phyloP scores from a whole-genome alignment of 2,888 invertebrate species.

The Euplagia quadripunctaria region DNA sequence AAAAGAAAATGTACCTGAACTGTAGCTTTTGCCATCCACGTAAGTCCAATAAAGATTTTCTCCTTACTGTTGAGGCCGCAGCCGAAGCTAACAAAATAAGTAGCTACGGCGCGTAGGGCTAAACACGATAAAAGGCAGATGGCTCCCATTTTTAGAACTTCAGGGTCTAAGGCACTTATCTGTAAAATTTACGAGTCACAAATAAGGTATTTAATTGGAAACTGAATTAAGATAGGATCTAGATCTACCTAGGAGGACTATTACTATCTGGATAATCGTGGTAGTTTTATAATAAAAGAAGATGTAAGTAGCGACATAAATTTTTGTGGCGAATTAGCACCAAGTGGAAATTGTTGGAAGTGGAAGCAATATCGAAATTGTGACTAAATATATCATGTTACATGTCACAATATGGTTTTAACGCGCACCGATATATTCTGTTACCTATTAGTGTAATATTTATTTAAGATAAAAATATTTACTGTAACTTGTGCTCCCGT shows the following conservation, averaged over 20 bases:
- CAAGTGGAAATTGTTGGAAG: too few species aligned
- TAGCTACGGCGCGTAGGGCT: slow-evolving; percentile 87
- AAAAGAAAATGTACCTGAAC: slow-evolving; percentile 89
- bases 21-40: slow-evolving; percentile 96
- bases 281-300: not conserved
- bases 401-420: too few species aligned
- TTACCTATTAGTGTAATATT: too few species aligned
- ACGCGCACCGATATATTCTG: too few species aligned
- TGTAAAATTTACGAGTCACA: slow-evolving; percentile 43
- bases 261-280: too few species aligned
- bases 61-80: slow-evolving; percentile 93
- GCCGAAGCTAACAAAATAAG: slow-evolving; percentile 89
- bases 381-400: too few species aligned
- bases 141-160: slow-evolving; percentile 89
- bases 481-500: slow-evolving; percentile 95
- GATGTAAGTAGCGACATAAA: too few species aligned
- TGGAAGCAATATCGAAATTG: too few species aligned
- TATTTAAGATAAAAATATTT: slow-evolving; percentile 34
- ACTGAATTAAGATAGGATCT: not conserved
- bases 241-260: not conserved
- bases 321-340: too few species aligned
- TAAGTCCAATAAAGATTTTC: slow-evolving; percentile 93
- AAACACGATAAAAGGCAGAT: slow-evolving; percentile 89
- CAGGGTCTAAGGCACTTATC: slow-evolving; percentile 88
- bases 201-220: not conserved